Conservation (phyloP, 2,888 invertebrate species). For the Torymus texanus region DNA sequence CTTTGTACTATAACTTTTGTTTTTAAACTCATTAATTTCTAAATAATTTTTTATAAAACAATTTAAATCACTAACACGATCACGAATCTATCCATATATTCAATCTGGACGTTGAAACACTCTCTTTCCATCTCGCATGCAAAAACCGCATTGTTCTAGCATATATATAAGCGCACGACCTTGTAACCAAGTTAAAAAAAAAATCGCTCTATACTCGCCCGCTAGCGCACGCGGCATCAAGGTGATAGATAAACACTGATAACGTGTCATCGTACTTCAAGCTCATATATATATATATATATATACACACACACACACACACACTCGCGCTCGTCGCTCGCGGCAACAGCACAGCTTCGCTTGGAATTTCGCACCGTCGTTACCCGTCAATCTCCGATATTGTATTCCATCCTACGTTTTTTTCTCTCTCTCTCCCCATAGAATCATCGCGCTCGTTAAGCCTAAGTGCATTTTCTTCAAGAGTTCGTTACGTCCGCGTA, state of each 20-base stretch:
- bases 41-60: no score
- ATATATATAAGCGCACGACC: neutral
- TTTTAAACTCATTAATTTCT: no score
- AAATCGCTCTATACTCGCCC: neutral
- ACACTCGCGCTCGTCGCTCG: no score
- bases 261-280: slow-evolving; percentile 45
- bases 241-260: slow-evolving; percentile 52
- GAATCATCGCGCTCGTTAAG: slow-evolving; percentile 53
- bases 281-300: no score
- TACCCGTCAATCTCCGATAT: slow-evolving; percentile 47
- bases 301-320: no score
- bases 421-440: slow-evolving; percentile 9
- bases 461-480: slow-evolving; percentile 54
- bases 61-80: no score
- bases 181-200: neutral
- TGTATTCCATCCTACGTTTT: neutral
- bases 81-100: no score
- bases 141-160: no score
- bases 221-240: slow-evolving; percentile 14
- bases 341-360: neutral
- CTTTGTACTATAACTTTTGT: no score
- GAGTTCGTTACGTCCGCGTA: slow-evolving; percentile 55
- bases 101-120: no score
- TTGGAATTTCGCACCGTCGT: slow-evolving; percentile 46
- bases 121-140: no score